These are phyloP conservation scores for Coenonympha glycerion DNA, from an alignment of 2,888 invertebrate genomes.

Conservation along the genomic window DNA sequence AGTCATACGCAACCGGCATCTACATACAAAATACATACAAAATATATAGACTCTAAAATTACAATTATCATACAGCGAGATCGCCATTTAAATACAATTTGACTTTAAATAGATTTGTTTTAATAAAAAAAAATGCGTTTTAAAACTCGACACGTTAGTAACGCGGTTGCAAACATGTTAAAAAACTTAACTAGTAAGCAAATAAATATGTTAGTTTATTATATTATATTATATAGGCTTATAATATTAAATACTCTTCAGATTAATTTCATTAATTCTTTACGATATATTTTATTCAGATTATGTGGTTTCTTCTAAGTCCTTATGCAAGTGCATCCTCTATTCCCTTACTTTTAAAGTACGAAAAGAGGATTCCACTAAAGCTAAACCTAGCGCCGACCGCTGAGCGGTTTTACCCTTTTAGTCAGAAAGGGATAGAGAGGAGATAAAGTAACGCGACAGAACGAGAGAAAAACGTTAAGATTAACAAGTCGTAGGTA, in stretches of 20 bases:
- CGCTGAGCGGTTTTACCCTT: too few species aligned
- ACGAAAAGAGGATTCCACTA: too few species aligned
- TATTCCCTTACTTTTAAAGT: too few species aligned
- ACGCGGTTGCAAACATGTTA: conserved; percentile 12
- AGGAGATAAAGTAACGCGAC: too few species aligned
- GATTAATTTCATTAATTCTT: neutral
- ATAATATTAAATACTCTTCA: neutral
- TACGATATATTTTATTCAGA: neutral
- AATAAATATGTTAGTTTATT: conserved; percentile 67
- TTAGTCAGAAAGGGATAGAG: too few species aligned
- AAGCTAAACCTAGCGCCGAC: too few species aligned
- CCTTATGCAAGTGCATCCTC: too few species aligned
- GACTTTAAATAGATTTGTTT: neutral
- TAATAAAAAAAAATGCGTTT: conserved; percentile 18
- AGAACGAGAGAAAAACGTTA: too few species aligned
- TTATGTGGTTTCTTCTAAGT: too few species aligned
- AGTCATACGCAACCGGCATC: neutral
- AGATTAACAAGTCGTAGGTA: too few species aligned
- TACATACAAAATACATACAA: neutral
- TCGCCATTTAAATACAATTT: neutral
- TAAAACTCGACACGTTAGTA: conserved; percentile 11
- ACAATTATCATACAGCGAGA: neutral
- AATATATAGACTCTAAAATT: neutral
- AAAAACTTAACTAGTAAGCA: conserved; percentile 42
- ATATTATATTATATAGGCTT: conserved; percentile 20